Evolutionary conservation across 2,797 vertebrate species (phyloP).

Genomic region (Semaprochilodus insignis): DNA sequence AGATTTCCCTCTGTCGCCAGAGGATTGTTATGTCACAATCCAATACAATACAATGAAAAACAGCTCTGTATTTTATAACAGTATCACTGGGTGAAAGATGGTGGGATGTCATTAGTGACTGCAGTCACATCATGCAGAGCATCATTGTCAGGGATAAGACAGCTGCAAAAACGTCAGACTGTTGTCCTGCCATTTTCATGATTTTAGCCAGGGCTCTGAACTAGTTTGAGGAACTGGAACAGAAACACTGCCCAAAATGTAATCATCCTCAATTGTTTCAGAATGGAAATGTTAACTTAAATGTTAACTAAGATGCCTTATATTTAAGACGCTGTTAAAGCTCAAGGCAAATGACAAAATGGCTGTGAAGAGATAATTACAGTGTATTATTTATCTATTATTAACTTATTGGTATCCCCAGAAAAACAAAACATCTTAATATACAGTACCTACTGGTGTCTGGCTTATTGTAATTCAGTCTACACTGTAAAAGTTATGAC

Average conservation of each 20-base stretch:
- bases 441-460: too few species aligned
- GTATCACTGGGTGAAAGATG: constrained; percentile 1
- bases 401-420: too few species aligned
- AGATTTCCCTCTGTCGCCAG: neutral
- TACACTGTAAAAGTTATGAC: too few species aligned
- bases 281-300: too few species aligned
- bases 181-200: neutral
- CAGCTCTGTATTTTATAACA: neutral
- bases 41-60: constrained; percentile 1
- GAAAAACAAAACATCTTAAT: too few species aligned
- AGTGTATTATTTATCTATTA: too few species aligned
- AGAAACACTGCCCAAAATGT: too few species aligned
- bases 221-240: neutral
- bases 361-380: too few species aligned
- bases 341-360: too few species aligned
- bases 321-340: too few species aligned
- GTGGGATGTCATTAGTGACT: constrained; percentile 1
- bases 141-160: neutral
- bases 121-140: neutral
- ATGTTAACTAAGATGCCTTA: too few species aligned
- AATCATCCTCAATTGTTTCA: neutral
- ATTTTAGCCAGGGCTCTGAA: neutral
- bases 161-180: neutral
- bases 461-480: too few species aligned
- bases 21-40: neutral